Evolutionary conservation across 2,113 vertebrate genomes (phyloP), one percentile per base, ranked within the genome.

Genomic region (Macaca mulatta): DNA sequence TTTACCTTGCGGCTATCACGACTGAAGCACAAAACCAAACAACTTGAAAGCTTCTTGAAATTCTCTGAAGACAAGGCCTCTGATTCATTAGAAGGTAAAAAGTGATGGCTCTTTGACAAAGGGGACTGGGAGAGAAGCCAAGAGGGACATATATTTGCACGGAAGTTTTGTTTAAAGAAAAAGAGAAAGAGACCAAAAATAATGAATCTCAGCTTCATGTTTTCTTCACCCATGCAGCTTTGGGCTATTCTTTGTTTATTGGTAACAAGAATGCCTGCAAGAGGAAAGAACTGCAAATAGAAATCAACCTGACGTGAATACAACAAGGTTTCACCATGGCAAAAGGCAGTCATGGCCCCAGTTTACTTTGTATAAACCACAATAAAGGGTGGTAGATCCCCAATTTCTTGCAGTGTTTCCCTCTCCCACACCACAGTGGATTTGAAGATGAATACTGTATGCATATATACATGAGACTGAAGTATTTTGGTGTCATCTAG

Each of bases 21-120:
- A 98, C 91, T 20, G 67, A 91, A 75, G 79, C 94, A 81, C 75
- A 77, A 93, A 98, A 82, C 45, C 32, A n/a, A 59, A 40, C 83
- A 78, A 10, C 57, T 92, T 97, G 0, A 90, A 95, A 97, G 77
- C 81, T 75, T 55, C 67, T 93, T 40, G 61, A 89, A 93, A 86
- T 97, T 90, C 79, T 96, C 96, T 96, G 92, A 57, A 52, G 77
- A 86, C 14, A 55, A 69, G 81, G 57, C 83, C 72, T 57, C 50
- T 13, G 83, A 13, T 95, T 57, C 89, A 91, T 97, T 11, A 89
- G 78, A 74, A 74, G 88, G 67, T 81, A 55, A 90, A 84, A 85
- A 30, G 3, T 35, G 40, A 94, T 92, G 69, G 18, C 11, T 97
- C 79, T 89, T 38, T 35, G 79, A 84, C 80, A 55, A 55, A 75